Conservation (phyloP, 2,797 vertebrate species). For the Gallinago stenura region DNA sequence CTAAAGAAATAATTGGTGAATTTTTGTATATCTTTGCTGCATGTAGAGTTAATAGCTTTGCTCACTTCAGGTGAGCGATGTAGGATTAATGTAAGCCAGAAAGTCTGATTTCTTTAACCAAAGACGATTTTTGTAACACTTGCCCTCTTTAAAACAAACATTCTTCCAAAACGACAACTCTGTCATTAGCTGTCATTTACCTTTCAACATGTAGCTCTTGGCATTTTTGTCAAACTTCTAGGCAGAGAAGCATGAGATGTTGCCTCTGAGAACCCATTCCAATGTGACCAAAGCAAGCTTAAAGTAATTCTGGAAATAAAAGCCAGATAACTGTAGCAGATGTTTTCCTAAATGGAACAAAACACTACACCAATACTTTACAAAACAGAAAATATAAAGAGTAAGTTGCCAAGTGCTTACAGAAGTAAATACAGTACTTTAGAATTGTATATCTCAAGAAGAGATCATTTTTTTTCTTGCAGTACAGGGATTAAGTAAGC, state of each 20-base stretch:
- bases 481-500: fast-evolving
- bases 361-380: not conserved
- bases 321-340: not conserved
- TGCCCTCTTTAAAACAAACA: not conserved
- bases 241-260: not conserved
- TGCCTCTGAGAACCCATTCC: not conserved
- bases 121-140: too few species aligned
- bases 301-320: not conserved
- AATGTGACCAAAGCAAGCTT: not conserved
- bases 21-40: fast-evolving
- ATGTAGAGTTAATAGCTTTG: fast-evolving
- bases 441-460: not conserved
- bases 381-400: not conserved
- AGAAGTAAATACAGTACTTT: not conserved
- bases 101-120: not conserved
- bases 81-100: not conserved
- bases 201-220: not conserved
- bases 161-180: not conserved
- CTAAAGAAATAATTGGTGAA: too few species aligned
- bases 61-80: not conserved
- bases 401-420: not conserved
- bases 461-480: not conserved
- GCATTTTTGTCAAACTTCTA: fast-evolving
- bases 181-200: not conserved
- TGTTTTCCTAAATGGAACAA: not conserved